Percentiles rank a stretch among this genome's conserved stretches.
Conservation (phyloP, 2,888 invertebrate species). For the Drosophila cognata region DNA sequence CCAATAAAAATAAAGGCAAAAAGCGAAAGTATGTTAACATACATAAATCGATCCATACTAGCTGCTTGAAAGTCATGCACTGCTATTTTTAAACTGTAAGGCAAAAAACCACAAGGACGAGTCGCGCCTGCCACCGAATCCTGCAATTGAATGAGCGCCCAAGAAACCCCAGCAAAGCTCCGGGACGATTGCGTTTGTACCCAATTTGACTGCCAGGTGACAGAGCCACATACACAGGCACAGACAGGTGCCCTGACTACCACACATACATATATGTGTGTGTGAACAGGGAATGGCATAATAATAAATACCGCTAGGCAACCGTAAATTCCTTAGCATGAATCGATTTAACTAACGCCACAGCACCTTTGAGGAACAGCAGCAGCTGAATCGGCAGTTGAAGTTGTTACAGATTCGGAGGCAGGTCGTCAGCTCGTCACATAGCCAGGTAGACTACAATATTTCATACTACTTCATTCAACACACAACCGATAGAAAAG, state of each 20-base stretch:
- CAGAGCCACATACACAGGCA: constrained; percentile 24
- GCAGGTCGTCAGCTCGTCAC: constrained; percentile 25
- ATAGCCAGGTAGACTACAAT: constrained; percentile 27
- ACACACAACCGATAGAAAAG: constrained; percentile 30
- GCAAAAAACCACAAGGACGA: constrained; percentile 66
- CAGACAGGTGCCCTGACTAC: constrained; percentile 29
- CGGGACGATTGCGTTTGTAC: constrained; percentile 50
- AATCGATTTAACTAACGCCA: constrained; percentile 77
- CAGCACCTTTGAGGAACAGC: constrained; percentile 17
- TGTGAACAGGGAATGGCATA: constrained; percentile 49
- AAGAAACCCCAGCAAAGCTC: background rate
- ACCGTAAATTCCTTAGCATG: constrained; percentile 76
- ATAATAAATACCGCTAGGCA: constrained; percentile 81
- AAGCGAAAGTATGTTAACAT: constrained; percentile 77
- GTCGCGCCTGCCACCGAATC: constrained; percentile 59
- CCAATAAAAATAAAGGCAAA: constrained; percentile 55
- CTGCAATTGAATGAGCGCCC: constrained; percentile 35
- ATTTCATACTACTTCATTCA: background rate
- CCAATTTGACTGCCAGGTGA: constrained; percentile 60
- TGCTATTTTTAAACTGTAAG: constrained; percentile 67
- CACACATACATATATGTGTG: constrained; percentile 8
- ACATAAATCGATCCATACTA: constrained; percentile 71
- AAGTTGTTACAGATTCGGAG: constrained; percentile 60
- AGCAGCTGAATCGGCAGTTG: constrained; percentile 35
- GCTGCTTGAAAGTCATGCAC: constrained; percentile 62